phyloP scores from a whole-genome alignment of 2,888 invertebrate species.

The Philaethria dido region DNA sequence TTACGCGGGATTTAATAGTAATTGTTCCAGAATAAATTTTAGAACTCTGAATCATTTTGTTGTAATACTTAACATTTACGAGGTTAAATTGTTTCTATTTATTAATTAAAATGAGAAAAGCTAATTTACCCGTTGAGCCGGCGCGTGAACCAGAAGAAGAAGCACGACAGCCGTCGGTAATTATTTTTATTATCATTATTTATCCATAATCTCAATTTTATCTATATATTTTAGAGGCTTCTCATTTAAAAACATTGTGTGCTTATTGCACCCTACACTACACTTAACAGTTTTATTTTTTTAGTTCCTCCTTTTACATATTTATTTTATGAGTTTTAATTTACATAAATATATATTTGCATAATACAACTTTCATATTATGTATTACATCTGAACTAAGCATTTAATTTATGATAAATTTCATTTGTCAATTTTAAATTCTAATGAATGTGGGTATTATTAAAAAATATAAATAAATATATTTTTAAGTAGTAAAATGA shows the following conservation, averaged over 20 bases:
- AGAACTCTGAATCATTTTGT: neutral
- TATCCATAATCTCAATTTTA: too few species aligned
- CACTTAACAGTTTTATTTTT: neutral
- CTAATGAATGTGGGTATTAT: neutral
- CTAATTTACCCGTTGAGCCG: constrained; percentile 60
- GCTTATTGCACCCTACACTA: neutral
- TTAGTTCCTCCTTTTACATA: neutral
- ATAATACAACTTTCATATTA: too few species aligned
- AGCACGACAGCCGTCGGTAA: constrained; percentile 62
- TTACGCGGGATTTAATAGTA: constrained; percentile 2
- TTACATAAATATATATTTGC: too few species aligned
- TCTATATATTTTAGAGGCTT: too few species aligned
- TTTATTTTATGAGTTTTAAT: too few species aligned
- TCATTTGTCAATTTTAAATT: neutral
- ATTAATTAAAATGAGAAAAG: constrained; percentile 47
- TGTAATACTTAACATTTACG: neutral
- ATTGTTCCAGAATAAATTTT: neutral
- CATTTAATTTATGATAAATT: neutral
- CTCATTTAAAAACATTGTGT: too few species aligned
- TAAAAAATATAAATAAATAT: neutral
- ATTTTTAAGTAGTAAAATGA: neutral
- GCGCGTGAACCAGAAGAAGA: constrained; percentile 68
- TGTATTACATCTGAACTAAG: too few species aligned
- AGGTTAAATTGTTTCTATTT: neutral
- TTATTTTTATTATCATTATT: constrained; percentile 9